A percentile compares a stretch with the other conserved stretches of the same genome.
Evolutionary conservation across 2,888 invertebrate genomes (phyloP).

Genomic region (Eristalinus aeneus): DNA sequence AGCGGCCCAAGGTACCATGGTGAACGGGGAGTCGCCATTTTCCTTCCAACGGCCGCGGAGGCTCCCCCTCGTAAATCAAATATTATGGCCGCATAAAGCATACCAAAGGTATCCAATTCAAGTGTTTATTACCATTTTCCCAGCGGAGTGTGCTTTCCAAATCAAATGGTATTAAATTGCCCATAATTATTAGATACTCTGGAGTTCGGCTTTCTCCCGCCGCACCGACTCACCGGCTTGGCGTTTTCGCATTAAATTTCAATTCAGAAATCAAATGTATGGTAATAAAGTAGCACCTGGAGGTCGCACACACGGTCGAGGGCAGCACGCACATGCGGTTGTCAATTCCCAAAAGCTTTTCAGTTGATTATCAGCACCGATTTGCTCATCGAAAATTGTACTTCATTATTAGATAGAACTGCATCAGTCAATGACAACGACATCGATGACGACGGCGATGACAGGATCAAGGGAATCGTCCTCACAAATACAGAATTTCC

Average conservation of each 20-base stretch:
- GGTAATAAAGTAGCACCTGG: slow-evolving; percentile 13
- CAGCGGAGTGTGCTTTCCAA: slow-evolving; percentile 37
- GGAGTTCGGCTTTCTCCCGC: not conserved
- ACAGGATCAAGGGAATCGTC: slow-evolving; percentile 16
- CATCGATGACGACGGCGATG: not conserved
- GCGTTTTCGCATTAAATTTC: not conserved
- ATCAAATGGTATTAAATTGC: slow-evolving; percentile 48
- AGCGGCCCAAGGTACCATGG: not conserved
- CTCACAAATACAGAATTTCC: not conserved
- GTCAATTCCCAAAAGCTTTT: slow-evolving; percentile 51
- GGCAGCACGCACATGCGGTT: slow-evolving; percentile 9
- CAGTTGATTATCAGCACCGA: slow-evolving; percentile 61
- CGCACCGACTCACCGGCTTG: too few species aligned
- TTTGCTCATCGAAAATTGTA: slow-evolving; percentile 36
- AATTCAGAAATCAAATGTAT: slow-evolving; percentile 14
- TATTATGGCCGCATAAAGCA: slow-evolving; percentile 36
- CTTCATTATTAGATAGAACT: slow-evolving; percentile 17
- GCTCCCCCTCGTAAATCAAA: slow-evolving; percentile 19
- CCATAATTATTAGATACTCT: slow-evolving; percentile 33
- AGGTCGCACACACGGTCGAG: not conserved
- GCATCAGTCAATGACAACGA: not conserved
- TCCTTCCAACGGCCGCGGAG: not conserved
- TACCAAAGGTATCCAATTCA: slow-evolving; percentile 19
- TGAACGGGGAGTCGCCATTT: not conserved
- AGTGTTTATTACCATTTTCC: slow-evolving; percentile 26